These are phyloP conservation scores for Anabas testudineus DNA, from an alignment of 2,797 vertebrate genomes.

Conservation along the genomic window DNA sequence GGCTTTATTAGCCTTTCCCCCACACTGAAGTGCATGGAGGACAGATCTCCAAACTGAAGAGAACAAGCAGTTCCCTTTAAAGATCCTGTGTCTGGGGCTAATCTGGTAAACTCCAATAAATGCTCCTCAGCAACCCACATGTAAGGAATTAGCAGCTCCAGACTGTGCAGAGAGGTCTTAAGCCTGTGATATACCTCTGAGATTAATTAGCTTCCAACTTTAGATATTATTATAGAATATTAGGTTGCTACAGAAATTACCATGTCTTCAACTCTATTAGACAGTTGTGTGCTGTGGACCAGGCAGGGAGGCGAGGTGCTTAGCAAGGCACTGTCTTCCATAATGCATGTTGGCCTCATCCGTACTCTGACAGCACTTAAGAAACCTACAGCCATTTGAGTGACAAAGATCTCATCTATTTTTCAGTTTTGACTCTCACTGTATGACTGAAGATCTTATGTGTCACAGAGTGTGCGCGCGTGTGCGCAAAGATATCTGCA, in stretches of 20 bases:
- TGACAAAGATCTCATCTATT: conserved; percentile 89
- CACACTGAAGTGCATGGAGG: conserved; percentile 62
- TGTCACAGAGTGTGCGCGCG: conserved; percentile 17
- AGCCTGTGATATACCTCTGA: conserved; percentile 79
- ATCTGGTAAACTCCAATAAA: conserved; percentile 85
- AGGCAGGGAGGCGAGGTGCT: conserved; percentile 70
- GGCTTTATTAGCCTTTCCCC: conserved; percentile 70
- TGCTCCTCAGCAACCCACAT: conserved; percentile 78
- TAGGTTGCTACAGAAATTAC: conserved; percentile 77
- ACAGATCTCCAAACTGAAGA: conserved; percentile 80
- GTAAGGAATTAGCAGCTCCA: conserved; percentile 80
- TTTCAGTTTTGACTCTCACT: conserved; percentile 83
- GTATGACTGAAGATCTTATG: conserved; percentile 62
- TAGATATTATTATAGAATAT: conserved; percentile 80
- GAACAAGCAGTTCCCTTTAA: conserved; percentile 81
- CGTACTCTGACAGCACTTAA: conserved; percentile 83
- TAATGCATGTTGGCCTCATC: conserved; percentile 85
- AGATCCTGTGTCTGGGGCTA: conserved; percentile 78
- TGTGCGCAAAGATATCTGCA: conserved; percentile 19
- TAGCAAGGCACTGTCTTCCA: conserved; percentile 77
- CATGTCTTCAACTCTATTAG: conserved; percentile 75
- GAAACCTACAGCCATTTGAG: conserved; percentile 86
- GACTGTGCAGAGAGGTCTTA: conserved; percentile 75
- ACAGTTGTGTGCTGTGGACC: conserved; percentile 73
- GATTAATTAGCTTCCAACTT: conserved; percentile 86